phyloP scores from a whole-genome alignment of 2,888 invertebrate genomes.

The Graphium colonna region DNA sequence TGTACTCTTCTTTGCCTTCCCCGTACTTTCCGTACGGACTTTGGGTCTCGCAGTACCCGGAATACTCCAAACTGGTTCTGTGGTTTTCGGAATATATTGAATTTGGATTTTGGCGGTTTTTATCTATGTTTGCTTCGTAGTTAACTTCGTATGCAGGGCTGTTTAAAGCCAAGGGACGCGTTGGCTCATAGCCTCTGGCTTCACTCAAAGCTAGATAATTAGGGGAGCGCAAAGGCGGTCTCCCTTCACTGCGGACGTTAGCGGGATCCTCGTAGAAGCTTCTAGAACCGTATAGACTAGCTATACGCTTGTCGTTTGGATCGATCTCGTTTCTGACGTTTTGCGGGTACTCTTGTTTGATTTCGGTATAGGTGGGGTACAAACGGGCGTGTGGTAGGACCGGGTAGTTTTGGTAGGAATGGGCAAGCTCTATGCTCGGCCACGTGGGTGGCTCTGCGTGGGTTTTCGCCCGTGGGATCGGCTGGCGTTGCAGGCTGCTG shows the following conservation, averaged over 20 bases:
- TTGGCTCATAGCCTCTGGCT: conserved; percentile 53
- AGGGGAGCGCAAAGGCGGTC: conserved; percentile 53
- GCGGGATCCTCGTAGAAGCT: conserved; percentile 67
- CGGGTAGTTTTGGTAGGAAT: conserved; percentile 73
- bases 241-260: conserved; percentile 48
- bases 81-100: conserved; percentile 53
- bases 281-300: conserved; percentile 55
- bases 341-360: conserved; percentile 57
- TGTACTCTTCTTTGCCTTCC: conserved; percentile 57
- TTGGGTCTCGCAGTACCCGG: conserved; percentile 58
- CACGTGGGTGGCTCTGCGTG: conserved; percentile 80
- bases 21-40: conserved; percentile 46
- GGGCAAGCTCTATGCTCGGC: conserved; percentile 68
- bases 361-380: conserved; percentile 69
- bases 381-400: conserved; percentile 57
- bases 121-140: conserved; percentile 31
- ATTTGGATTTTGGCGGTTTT: conserved; percentile 42
- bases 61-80: conserved; percentile 48
- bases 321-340: conserved; percentile 47
- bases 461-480: conserved; percentile 85
- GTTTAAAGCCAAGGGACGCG: conserved; percentile 55
- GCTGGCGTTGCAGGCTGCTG: conserved; percentile 79
- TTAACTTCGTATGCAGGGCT: conserved; percentile 51
- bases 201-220: conserved; percentile 52
- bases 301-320: conserved; percentile 32